Evolutionary conservation across 2,113 vertebrate genomes (phyloP).

Genomic region (Abramis brama): DNA sequence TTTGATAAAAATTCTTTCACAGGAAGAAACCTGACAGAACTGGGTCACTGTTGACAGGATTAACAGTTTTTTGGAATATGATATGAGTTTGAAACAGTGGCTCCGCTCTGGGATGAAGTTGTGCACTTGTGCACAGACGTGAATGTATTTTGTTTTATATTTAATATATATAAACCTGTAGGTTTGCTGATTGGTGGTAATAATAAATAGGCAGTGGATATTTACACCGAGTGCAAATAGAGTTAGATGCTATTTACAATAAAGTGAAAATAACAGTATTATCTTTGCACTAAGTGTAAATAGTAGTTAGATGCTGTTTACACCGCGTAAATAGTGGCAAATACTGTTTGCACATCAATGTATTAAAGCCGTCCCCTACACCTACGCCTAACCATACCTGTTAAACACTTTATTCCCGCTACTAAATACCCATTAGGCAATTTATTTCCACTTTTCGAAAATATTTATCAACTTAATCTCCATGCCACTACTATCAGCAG

Average conservation of each 20-base stretch:
- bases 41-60: conserved; percentile 62
- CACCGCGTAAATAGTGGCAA: too few relatives aligned
- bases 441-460: too few relatives aligned
- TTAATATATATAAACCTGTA: not conserved
- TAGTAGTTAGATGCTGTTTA: too few relatives aligned
- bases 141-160: not conserved
- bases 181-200: not conserved
- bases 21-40: conserved; percentile 66
- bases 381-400: too few relatives aligned
- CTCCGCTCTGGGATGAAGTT: not conserved
- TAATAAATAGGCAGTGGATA: not conserved
- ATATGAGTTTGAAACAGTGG: conserved; percentile 3
- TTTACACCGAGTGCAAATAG: not conserved
- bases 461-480: too few relatives aligned
- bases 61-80: conserved; percentile 53
- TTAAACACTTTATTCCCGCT: too few relatives aligned
- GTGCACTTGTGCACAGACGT: not conserved
- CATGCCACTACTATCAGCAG: too few relatives aligned
- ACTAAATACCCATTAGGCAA: too few relatives aligned
- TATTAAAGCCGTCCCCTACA: too few relatives aligned
- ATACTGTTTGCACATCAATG: too few relatives aligned
- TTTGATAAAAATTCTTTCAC: conserved; percentile 56
- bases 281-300: too few relatives aligned
- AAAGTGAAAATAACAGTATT: not conserved
- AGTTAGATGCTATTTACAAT: not conserved